Percentiles rank a stretch among this genome's conserved stretches.
Conservation (phyloP, 2,113 vertebrate species). For the Mungos mungo region DNA sequence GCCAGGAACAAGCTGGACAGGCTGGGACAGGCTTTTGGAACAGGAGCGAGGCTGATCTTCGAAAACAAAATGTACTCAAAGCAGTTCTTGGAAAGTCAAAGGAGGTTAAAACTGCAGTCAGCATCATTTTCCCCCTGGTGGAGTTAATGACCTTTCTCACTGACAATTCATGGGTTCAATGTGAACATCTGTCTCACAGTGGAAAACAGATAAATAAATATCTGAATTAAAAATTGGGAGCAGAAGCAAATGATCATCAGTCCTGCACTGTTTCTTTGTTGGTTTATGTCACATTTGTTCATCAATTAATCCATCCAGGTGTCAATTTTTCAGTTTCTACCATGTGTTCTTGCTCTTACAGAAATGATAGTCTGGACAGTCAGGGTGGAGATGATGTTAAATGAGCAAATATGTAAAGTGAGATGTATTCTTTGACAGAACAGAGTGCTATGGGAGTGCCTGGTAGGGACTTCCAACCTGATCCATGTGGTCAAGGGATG, state of each 20-base stretch:
- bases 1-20: conserved; percentile 36
- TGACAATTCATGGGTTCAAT: conserved; percentile 53
- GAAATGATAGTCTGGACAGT: neutral
- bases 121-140: conserved; percentile 55
- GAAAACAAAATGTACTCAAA: conserved; percentile 78
- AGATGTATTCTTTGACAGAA: neutral
- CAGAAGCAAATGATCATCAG: conserved; percentile 34
- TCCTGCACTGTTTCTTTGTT: neutral
- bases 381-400: neutral
- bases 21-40: conserved; percentile 67
- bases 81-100: conserved; percentile 84
- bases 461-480: neutral
- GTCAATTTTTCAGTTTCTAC: neutral
- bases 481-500: neutral
- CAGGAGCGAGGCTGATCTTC: conserved; percentile 31
- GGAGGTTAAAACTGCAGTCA: conserved; percentile 54
- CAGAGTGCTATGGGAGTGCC: neutral
- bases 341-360: neutral
- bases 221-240: conserved; percentile 45
- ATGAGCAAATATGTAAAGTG: neutral
- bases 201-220: conserved; percentile 52
- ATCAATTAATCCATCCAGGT: conserved; percentile 15
- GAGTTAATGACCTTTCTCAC: conserved; percentile 66
- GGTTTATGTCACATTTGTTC: neutral
- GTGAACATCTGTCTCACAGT: conserved; percentile 64